Evolutionary conservation across 1,140 invertebrate species (phyloP).

Genomic region (Drosophila leontia): DNA sequence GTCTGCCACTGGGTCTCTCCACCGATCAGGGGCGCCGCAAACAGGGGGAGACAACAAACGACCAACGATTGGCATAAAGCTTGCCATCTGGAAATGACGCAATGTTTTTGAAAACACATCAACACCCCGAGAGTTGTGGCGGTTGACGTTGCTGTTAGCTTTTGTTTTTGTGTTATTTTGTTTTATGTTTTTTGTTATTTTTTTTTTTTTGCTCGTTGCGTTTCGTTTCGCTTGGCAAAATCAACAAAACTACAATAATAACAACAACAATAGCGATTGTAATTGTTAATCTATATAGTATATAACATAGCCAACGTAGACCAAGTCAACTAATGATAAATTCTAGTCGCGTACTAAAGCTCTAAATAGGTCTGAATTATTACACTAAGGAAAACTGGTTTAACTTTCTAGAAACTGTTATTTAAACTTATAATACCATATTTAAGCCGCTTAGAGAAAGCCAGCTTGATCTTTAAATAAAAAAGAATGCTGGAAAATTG

Average conservation of each 20-base stretch:
- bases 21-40: conserved; percentile 1
- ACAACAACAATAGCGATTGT: conserved; percentile 47
- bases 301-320: conserved; percentile 27
- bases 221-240: conserved; percentile 73
- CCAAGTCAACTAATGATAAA: conserved; percentile 75
- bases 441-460: conserved; percentile 1
- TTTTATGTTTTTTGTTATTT: no score
- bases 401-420: background rate
- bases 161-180: conserved; percentile 56
- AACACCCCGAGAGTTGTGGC: conserved; percentile 52
- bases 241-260: conserved; percentile 24
- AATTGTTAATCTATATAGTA: conserved; percentile 50
- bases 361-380: conserved; percentile 25
- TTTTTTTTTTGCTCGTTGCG: conserved; percentile 71
- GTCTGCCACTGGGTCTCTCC: conserved; percentile 40
- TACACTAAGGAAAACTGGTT: conserved; percentile 1
- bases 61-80: conserved; percentile 15
- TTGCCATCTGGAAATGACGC: conserved; percentile 65
- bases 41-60: background rate
- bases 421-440: background rate
- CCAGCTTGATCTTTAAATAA: background rate
- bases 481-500: background rate
- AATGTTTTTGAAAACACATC: conserved; percentile 66
- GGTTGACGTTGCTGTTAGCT: conserved; percentile 42
- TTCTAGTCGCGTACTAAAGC: conserved; percentile 55